Base-by-base conservation (phyloP, 2,888 invertebrate species). In the Amblyjoppa fuscipennis region DNA sequence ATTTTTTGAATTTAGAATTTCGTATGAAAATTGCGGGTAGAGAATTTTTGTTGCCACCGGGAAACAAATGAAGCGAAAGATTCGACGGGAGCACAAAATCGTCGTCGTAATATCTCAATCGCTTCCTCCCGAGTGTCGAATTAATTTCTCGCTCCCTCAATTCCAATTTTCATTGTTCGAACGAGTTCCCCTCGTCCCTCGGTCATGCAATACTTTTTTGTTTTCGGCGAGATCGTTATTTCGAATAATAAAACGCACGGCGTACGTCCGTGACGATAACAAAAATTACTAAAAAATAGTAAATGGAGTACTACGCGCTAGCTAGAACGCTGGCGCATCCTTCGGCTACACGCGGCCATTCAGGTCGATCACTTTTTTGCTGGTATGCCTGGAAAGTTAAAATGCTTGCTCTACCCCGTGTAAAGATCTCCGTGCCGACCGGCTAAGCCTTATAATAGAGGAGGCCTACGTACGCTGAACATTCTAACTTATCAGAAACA, bases 381-480 rank as follows among this genome's bases (percentile, higher is more conserved):
- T 90, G 90, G 89, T 90, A 91, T 91, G 90, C 93, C 93, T 93
- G 93, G 88, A 93, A 94, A 92, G 90, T 90, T 71, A 92, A 93
- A 93, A 91, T 89, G 90, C 89, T 89, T 89, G 84, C 87, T 87
- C 85, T 86, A 53, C 84, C 78, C 80, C 84, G 61, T 78, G 80
- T 51, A 64, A 66, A 74, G 81, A 73, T 77, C 85, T 70, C 61
- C 56, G 53, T 66, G 77, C 70, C 73, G 51, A 34, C 45, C 61
- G 73, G 73, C 71, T 83, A 83, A 82, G 79, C 80, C 59, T 87
- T 85, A 87, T 28, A 82, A 59, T 83, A 83, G 83, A 83, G 83
- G 38, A 76, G 76, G 64, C 83, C 76, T 83, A 87, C 73, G 66
- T 53, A 86, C 51, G 79, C 59, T 53, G 83, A 81, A 81, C 84